Evolutionary conservation across 2,888 invertebrate genomes (phyloP).

Genomic region (Cosmorhoe ocellata): DNA sequence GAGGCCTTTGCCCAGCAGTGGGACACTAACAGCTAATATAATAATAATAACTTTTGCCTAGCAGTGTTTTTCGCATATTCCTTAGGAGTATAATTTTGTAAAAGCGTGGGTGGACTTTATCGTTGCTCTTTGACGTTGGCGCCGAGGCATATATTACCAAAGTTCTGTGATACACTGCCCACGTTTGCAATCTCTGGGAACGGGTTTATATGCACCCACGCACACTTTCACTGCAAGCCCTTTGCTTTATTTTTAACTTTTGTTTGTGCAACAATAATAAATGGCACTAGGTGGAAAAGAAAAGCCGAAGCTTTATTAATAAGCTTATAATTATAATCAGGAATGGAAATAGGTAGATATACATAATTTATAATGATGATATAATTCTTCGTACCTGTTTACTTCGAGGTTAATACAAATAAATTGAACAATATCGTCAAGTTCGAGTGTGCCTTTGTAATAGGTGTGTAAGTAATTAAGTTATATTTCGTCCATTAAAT

Average conservation of each 20-base stretch:
- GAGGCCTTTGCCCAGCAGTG: no score
- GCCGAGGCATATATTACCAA: constrained; percentile 15
- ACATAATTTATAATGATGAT: no score
- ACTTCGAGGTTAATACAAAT: background rate
- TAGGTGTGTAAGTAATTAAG: constrained; percentile 38
- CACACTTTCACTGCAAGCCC: constrained; percentile 38
- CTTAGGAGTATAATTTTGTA: constrained; percentile 26
- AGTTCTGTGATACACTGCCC: constrained; percentile 28
- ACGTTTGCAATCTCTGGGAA: constrained; percentile 23
- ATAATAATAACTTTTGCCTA: background rate
- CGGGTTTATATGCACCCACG: constrained; percentile 31
- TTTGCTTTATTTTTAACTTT: constrained; percentile 29
- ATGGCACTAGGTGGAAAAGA: background rate
- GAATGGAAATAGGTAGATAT: no score
- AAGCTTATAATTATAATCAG: no score
- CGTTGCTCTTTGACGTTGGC: constrained; percentile 24
- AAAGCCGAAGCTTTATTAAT: background rate
- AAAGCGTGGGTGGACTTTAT: constrained; percentile 23
- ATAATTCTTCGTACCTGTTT: no score
- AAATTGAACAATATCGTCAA: background rate
- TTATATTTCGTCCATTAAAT: constrained; percentile 42
- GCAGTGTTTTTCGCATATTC: constrained; percentile 1
- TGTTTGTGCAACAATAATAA: constrained; percentile 23
- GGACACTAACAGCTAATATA: no score
- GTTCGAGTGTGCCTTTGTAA: constrained; percentile 18